Percentiles rank a stretch among this genome's conserved stretches.
Evolutionary conservation across 2,888 invertebrate species (phyloP).

Genomic region (Sphaerophoria taeniata): DNA sequence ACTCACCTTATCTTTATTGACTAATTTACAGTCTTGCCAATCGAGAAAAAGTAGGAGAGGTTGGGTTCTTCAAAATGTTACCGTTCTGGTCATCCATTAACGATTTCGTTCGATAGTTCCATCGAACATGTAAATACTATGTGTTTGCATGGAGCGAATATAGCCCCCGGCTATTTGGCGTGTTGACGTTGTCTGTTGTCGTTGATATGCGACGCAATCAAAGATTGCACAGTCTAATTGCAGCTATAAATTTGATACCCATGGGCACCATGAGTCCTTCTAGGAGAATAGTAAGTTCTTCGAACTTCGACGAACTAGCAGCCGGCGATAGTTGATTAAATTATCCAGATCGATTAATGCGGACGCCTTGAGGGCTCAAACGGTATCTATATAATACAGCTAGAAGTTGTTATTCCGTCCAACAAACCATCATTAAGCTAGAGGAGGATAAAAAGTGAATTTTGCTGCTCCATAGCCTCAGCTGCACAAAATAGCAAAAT

Average conservation of each 20-base stretch:
- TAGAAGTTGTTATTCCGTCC: constrained; percentile 1
- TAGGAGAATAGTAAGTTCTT: not conserved
- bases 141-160: not conserved
- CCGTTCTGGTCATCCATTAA: constrained; percentile 40
- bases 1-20: constrained; percentile 43
- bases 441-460: constrained; percentile 27
- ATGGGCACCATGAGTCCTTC: constrained; percentile 36
- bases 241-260: constrained; percentile 64
- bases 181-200: not conserved
- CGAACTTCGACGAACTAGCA: not conserved
- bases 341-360: constrained; percentile 67
- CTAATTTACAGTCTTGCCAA: too few species aligned
- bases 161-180: constrained; percentile 3
- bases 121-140: constrained; percentile 38
- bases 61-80: constrained; percentile 1
- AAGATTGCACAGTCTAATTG: constrained; percentile 66
- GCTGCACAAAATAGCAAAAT: constrained; percentile 59
- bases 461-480: constrained; percentile 49
- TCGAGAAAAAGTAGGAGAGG: not conserved
- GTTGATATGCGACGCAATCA: constrained; percentile 47
- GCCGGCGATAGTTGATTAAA: constrained; percentile 52
- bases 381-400: not conserved
- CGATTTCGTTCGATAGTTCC: constrained; percentile 10
- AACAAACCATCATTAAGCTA: not conserved
- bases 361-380: constrained; percentile 61